Evolutionary conservation across 2,888 invertebrate genomes (phyloP), one percentile per base, ranked within the genome.

Genomic region (Phaedon cochleariae): DNA sequence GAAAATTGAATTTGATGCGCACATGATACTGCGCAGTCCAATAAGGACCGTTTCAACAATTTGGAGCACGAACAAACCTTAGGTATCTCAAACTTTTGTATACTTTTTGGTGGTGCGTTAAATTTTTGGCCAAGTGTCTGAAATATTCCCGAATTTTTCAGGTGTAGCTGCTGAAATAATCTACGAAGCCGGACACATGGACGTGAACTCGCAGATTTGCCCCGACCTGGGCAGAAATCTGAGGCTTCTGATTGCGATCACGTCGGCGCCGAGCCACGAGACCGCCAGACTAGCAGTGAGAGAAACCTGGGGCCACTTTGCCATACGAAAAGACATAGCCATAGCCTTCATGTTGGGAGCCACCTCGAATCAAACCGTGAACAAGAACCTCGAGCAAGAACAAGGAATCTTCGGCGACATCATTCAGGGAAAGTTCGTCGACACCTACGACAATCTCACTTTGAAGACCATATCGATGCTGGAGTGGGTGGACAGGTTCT

Each of bases 381-480:
- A 82, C 68, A 84, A 86, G 3, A 82, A 81, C 59, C 81, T 92
- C 2, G 85, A 82, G 26, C 85, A 87, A 62, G 94, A 93, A 85
- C 90, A 91, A 81, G 86, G 86, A 68, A 85, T 92, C 62, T 93
- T 92, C 83, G 90, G 90, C 26, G 94, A 95, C 85, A 84, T 95
- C 46, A 88, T 94, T 72, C 87, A 90, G 64, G 92, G 91, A 37
- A 86, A 87, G 74, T 93, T 90, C 76, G 81, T 91, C 37, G 94
- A 94, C 83, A 90, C 92, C 1, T 94, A 94, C 82, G 90, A 91
- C 70, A 94, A 94, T 85, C 85, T 94, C 53, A 94, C 94, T 49
- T 85, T 94, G 41, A 95, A 95, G 85, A 93, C 93, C 51, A 88
- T 94, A 68, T 91, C 93, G 45, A 90, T 93, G 85, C 85, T 94